Base-by-base conservation (phyloP, 2,113 vertebrate genomes). In the Actenoides hombroni region DNA sequence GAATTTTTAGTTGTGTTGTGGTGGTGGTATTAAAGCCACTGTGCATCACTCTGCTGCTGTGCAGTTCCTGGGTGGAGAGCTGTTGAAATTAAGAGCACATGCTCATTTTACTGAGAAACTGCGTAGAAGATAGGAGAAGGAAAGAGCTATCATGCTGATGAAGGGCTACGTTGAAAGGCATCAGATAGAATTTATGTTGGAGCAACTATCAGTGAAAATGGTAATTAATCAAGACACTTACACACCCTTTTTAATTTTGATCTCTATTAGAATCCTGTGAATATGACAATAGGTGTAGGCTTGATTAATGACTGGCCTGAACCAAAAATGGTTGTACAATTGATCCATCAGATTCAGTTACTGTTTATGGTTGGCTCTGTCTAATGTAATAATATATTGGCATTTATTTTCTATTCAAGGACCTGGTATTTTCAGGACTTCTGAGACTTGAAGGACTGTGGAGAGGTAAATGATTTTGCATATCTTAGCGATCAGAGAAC, bases 181-280 rank as follows among this genome's bases (percentile, higher is more conserved):
- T 61, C 42, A 31, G 90, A 44, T 40, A 48, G 68, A 95, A 86
- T 94, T 95, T 93, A 59, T 88, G 68, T 79, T 82, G 77, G 28
- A 92, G 63, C 49, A 80, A 20, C 20, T 86, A 25, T 83, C 75
- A 89, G 79, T 94, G 70, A 35, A 93, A 91, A 60, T 7, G 44
- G 73, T 92, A 87, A 95, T 96, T 73, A 84, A 93, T 95, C 73
- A 86, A 83, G 54, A 69, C 44, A 65, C 23, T 92, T 85, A 64
- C 9, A 31, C 25, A 13, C 7, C 13, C 31, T 35, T 11, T 71
- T 67, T 40, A n/a, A n/a, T 63, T 87, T 93, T 87, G 18, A n/a
- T 77, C 67, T 70, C 42, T 94, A 5, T 92, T 95, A 75, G 68
- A 83, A 83, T 94, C 68, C 48, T 80, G 20, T 95, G 64, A 89